Evolutionary conservation across 2,888 invertebrate species (phyloP), one percentile per base, ranked within the genome.

Genomic region (Tiliacea aurago): DNA sequence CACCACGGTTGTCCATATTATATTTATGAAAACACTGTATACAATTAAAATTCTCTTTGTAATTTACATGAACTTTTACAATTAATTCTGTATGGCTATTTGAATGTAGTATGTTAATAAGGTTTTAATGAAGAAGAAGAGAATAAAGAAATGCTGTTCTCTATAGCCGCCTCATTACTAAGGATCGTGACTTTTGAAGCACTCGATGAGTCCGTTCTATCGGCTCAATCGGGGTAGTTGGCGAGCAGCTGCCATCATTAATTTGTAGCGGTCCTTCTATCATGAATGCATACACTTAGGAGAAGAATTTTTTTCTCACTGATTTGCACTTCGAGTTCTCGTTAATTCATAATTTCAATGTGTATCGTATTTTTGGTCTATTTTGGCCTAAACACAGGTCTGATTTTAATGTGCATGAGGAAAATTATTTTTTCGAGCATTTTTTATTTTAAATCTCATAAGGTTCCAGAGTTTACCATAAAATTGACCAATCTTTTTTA

Each of bases 31-130:
- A 73, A 67, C 37, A 74, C 43, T 53, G 33, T 47, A 43, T 67
- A 28, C n/a, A 74, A 68, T 75, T 84, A 65, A 83, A 61, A 68
- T 53, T 70, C 37, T 49, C 59, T 71, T 71, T 67, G 65, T 62
- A 55, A 76, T 58, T 53, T 51, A 53, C 41, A 56, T 66, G 23
- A 51, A 65, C 1, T 76, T 76, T 41, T 45, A 59, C 23, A 73
- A 65, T 49, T 41, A 28, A 69, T 33, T 61, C 28, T 59, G n/a
- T 56, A 20, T 47, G 33, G 10, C 3, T 43, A 43, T 61, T 61
- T 43, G 20, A 53, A 43, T 41, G 15, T 41, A 47, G 47, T 45
- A 45, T 59, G 28, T 51, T n/a, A 68, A 45, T 45, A 37, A 49
- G 9, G 11, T 76, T 33, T 33, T 70, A 78, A 62, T 51, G 11